These are phyloP conservation scores for Drosophila setosimentum DNA, from an alignment of 2,888 invertebrate species.

Conservation along the genomic window DNA sequence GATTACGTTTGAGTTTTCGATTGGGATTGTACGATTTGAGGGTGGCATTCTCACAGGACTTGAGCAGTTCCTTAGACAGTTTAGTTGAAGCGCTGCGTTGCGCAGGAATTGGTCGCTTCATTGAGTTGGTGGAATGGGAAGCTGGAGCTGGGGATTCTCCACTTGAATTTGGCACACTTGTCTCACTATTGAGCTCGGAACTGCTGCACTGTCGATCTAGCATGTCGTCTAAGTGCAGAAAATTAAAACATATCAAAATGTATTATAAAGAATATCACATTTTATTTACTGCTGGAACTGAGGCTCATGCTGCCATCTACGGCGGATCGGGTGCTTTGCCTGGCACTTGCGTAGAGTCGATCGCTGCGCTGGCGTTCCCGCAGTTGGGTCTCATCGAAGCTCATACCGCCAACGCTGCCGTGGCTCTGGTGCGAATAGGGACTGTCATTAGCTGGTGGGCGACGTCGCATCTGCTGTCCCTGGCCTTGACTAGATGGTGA, in stretches of 20 bases:
- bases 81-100: conserved; percentile 71
- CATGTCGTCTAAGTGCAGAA: conserved; percentile 69
- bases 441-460: conserved; percentile 70
- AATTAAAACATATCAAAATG: background rate
- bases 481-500: conserved; percentile 75
- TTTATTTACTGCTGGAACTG: conserved; percentile 77
- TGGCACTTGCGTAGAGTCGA: conserved; percentile 78
- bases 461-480: conserved; percentile 48
- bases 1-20: conserved; percentile 84
- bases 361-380: conserved; percentile 69
- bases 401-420: conserved; percentile 76
- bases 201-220: conserved; percentile 77
- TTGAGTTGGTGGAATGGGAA: conserved; percentile 63
- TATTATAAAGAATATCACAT: no score
- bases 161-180: conserved; percentile 73
- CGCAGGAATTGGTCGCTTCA: conserved; percentile 81
- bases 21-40: conserved; percentile 85
- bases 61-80: conserved; percentile 72
- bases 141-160: conserved; percentile 68
- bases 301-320: conserved; percentile 66
- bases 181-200: conserved; percentile 72
- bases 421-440: conserved; percentile 82
- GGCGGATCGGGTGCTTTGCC: conserved; percentile 76
- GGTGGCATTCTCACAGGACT: conserved; percentile 75
- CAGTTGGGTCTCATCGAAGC: conserved; percentile 72